Conservation (phyloP, 2,113 vertebrate genomes). For the Labeo catla region DNA sequence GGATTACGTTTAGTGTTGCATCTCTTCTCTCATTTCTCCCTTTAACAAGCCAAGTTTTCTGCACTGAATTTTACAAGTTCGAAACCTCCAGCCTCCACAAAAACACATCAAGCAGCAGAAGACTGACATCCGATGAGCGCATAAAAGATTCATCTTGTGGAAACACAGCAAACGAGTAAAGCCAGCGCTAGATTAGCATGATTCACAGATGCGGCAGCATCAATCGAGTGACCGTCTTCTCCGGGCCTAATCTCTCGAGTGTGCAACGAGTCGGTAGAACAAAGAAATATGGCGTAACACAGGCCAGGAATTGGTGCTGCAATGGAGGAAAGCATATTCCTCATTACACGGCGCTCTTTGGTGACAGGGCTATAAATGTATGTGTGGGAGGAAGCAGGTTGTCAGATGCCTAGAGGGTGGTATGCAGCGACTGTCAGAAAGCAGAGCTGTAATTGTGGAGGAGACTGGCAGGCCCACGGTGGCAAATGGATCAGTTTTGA, state of each 20-base stretch:
- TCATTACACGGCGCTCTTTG: conserved; percentile 50
- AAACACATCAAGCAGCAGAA: conserved; percentile 15
- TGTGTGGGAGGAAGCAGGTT: conserved; percentile 54
- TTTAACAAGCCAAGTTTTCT: conserved; percentile 19
- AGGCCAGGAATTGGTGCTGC: conserved; percentile 11
- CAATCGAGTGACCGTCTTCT: not conserved
- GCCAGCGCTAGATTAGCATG: conserved; percentile 4
- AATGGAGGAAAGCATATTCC: conserved; percentile 43
- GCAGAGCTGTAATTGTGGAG: conserved; percentile 57
- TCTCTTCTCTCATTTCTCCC: not conserved
- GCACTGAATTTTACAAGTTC: not conserved
- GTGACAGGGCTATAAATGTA: conserved; percentile 53
- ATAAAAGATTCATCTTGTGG: not conserved
- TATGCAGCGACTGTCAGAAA: conserved; percentile 48
- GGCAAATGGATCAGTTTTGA: conserved; percentile 36
- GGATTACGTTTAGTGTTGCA: not conserved
- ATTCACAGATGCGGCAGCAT: not conserved
- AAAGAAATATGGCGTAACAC: conserved; percentile 9
- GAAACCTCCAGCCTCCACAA: conserved; percentile 34
- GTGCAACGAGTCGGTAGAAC: conserved; percentile 40
- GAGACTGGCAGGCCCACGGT: conserved; percentile 35
- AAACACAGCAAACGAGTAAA: conserved; percentile 12
- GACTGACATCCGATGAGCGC: not conserved
- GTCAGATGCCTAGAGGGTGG: conserved; percentile 58
- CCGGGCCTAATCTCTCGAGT: not conserved